These are phyloP conservation scores for Tinea pellionella DNA, from an alignment of 2,888 invertebrate genomes.

Conservation along the genomic window DNA sequence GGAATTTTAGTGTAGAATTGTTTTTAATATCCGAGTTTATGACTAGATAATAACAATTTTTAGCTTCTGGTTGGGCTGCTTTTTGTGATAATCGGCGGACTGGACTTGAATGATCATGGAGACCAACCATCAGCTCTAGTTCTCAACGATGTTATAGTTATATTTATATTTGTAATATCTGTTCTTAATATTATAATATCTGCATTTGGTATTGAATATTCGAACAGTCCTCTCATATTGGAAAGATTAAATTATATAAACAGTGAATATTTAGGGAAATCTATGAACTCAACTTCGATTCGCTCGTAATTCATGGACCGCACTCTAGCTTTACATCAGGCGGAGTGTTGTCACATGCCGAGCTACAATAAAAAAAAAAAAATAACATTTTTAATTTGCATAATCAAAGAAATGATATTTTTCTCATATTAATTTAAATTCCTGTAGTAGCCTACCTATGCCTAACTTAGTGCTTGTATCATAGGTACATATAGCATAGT, in stretches of 20 bases:
- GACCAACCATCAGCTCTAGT: slow-evolving; percentile 82
- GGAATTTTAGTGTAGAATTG: not conserved
- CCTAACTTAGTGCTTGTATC: too few species aligned
- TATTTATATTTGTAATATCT: slow-evolving; percentile 85
- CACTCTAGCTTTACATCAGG: too few species aligned
- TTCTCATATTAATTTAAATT: too few species aligned
- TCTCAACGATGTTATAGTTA: slow-evolving; percentile 83
- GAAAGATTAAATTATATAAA: slow-evolving; percentile 51
- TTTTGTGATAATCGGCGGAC: slow-evolving; percentile 84
- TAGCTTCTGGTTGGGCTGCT: slow-evolving; percentile 86
- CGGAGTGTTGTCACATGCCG: too few species aligned
- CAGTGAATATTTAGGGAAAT: slow-evolving; percentile 42
- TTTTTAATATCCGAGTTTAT: too few species aligned
- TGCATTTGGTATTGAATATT: slow-evolving; percentile 85
- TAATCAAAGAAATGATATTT: too few species aligned
- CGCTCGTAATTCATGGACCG: slow-evolving; percentile 8
- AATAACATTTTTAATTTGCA: too few species aligned
- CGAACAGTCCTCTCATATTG: slow-evolving; percentile 72
- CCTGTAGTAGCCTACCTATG: too few species aligned
- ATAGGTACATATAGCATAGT: too few species aligned
- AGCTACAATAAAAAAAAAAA: too few species aligned
- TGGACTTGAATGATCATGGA: slow-evolving; percentile 81
- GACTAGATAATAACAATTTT: slow-evolving; percentile 27
- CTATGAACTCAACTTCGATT: slow-evolving; percentile 24
- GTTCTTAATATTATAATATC: slow-evolving; percentile 85